phyloP scores from a whole-genome alignment of 2,797 vertebrate species.

The Phrynocephalus guinanensis region DNA sequence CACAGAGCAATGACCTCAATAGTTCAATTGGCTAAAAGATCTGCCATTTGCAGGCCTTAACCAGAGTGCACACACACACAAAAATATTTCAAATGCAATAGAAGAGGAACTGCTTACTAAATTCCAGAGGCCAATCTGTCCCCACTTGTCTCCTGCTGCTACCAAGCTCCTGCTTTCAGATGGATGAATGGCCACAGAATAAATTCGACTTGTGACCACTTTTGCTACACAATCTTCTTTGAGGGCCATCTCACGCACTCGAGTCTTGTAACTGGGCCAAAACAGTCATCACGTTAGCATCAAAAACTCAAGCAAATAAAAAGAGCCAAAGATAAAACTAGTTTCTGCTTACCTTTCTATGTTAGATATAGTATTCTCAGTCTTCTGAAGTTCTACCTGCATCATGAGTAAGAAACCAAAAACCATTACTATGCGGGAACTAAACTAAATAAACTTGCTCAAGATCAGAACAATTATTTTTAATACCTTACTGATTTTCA shows the following conservation, averaged over 20 bases:
- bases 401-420: conserved; percentile 24
- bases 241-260: conserved; percentile 81
- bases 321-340: neutral
- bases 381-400: conserved; percentile 50
- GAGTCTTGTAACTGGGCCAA: conserved; percentile 79
- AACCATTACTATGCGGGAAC: neutral
- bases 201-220: conserved; percentile 82
- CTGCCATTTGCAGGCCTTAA: neutral
- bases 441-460: rapidly evolving
- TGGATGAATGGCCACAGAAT: conserved; percentile 87
- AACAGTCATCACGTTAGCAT: rapidly evolving
- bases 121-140: conserved; percentile 89
- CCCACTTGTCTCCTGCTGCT: conserved; percentile 85
- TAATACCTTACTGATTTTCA: conserved; percentile 80
- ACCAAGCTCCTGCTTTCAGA: conserved; percentile 81
- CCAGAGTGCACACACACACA: too few relatives aligned
- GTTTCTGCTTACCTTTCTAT: conserved; percentile 67
- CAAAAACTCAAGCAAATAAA: conserved; percentile 6
- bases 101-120: conserved; percentile 76
- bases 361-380: neutral
- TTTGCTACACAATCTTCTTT: conserved; percentile 77
- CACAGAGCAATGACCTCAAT: neutral
- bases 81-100: neutral
- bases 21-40: too few relatives aligned
- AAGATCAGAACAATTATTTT: neutral